A percentile compares a stretch with the other conserved stretches of the same genome.
These are phyloP conservation scores for Dasypolia templi DNA, from an alignment of 2,888 invertebrate species.

Conservation along the genomic window DNA sequence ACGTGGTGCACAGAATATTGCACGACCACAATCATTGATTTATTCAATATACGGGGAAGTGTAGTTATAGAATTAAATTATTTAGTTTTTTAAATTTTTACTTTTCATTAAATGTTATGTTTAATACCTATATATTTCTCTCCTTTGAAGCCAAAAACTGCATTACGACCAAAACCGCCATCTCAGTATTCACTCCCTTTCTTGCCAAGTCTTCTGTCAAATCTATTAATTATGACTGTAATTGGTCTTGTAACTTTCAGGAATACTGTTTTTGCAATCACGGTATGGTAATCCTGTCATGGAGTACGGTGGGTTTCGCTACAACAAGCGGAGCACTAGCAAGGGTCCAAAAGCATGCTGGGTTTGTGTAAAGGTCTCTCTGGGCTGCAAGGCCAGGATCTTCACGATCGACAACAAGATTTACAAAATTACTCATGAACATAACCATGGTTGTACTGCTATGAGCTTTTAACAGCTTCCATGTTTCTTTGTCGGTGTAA, in stretches of 20 bases:
- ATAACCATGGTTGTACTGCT: conserved; percentile 39
- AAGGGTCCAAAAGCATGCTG: conserved; percentile 40
- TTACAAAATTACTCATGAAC: conserved; percentile 16
- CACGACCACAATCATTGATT: conserved; percentile 65
- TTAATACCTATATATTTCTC: not conserved
- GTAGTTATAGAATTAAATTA: not conserved
- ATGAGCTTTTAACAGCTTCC: not conserved
- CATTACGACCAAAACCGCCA: no score
- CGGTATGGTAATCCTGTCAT: conserved; percentile 51
- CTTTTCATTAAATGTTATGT: not conserved
- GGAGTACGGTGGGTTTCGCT: conserved; percentile 49
- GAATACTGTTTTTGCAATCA: conserved; percentile 40
- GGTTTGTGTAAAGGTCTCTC: conserved; percentile 46
- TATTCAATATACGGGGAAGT: not conserved
- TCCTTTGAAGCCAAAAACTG: not conserved
- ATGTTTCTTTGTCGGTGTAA: not conserved
- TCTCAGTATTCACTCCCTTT: not conserved
- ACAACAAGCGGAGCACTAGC: conserved; percentile 35
- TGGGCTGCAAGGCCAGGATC: conserved; percentile 55
- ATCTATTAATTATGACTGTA: not conserved
- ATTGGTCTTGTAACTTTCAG: conserved; percentile 31
- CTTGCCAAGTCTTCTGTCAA: not conserved
- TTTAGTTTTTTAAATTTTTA: not conserved
- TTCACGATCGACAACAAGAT: conserved; percentile 42
- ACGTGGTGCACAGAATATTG: conserved; percentile 40